Percentiles rank a stretch among this genome's conserved stretches.
Evolutionary conservation across 2,113 vertebrate species (phyloP).

Genomic region (Trachemys scripta): DNA sequence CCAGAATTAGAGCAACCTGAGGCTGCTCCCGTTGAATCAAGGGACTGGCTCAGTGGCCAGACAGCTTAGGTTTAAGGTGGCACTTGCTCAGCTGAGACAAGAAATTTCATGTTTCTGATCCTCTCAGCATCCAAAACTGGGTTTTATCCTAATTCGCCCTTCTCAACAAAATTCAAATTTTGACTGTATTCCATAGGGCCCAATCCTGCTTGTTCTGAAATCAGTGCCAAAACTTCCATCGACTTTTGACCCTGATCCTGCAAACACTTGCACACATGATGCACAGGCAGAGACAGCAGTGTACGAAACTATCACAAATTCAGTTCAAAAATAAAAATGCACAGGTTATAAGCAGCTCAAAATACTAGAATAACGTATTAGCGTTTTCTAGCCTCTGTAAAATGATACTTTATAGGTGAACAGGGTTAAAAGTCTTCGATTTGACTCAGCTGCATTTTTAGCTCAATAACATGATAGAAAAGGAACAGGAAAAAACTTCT

Average conservation of each 20-base stretch:
- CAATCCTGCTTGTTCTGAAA: not conserved
- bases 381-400: not conserved
- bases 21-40: not conserved
- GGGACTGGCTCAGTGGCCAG: not conserved
- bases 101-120: not conserved
- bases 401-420: not conserved
- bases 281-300: not conserved
- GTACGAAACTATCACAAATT: not conserved
- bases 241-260: not conserved
- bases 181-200: not conserved
- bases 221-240: not conserved
- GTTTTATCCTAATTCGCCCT: not conserved
- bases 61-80: not conserved
- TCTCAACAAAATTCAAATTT: not conserved
- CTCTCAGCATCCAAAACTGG: not conserved
- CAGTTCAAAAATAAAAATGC: not conserved
- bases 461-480: slow-evolving; percentile 29
- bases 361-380: not conserved
- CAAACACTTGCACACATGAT: not conserved
- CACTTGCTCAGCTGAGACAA: not conserved
- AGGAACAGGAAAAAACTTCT: slow-evolving; percentile 24
- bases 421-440: not conserved
- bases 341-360: not conserved
- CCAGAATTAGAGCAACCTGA: not conserved
- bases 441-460: slow-evolving; percentile 37